phyloP scores from a whole-genome alignment of 1,140 invertebrate genomes.

The Archivesica marissinica region DNA sequence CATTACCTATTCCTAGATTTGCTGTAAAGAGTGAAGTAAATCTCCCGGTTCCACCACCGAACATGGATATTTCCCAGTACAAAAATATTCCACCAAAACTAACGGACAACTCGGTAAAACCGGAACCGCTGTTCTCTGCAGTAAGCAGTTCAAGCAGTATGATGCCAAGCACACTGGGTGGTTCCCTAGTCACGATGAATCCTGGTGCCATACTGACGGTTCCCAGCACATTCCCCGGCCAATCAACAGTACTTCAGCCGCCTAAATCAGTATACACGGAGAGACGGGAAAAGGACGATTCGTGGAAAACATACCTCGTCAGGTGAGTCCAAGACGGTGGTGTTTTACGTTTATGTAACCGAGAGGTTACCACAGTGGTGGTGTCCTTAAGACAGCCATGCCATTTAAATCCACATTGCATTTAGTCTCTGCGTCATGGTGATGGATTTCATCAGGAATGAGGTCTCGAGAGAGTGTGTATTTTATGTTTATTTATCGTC shows the following conservation, averaged over 20 bases:
- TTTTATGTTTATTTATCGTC: too few species aligned
- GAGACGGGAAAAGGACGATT: slow-evolving; percentile 84
- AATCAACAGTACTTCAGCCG: slow-evolving; percentile 18
- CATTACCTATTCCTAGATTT: slow-evolving; percentile 69
- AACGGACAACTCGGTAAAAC: neutral
- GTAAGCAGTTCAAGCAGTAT: neutral
- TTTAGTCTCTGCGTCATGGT: too few species aligned
- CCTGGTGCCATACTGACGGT: slow-evolving; percentile 43
- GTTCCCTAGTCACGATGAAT: slow-evolving; percentile 30
- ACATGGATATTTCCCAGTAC: neutral
- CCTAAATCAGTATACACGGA: slow-evolving; percentile 64
- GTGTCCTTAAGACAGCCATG: too few species aligned
- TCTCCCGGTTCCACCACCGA: slow-evolving; percentile 1
- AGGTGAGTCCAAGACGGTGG: too few species aligned
- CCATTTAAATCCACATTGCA: too few species aligned
- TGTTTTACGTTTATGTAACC: too few species aligned
- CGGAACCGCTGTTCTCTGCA: neutral
- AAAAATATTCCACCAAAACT: neutral
- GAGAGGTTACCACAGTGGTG: too few species aligned
- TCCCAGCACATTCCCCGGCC: slow-evolving; percentile 5
- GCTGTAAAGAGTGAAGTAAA: neutral
- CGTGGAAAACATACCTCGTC: slow-evolving; percentile 87
- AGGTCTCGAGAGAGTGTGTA: too few species aligned
- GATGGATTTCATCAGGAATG: too few species aligned
- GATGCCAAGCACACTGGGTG: slow-evolving; percentile 22